Evolutionary conservation across 2,113 vertebrate genomes (phyloP), one percentile per base, ranked within the genome.

Genomic region (Eulemur rufifrons): DNA sequence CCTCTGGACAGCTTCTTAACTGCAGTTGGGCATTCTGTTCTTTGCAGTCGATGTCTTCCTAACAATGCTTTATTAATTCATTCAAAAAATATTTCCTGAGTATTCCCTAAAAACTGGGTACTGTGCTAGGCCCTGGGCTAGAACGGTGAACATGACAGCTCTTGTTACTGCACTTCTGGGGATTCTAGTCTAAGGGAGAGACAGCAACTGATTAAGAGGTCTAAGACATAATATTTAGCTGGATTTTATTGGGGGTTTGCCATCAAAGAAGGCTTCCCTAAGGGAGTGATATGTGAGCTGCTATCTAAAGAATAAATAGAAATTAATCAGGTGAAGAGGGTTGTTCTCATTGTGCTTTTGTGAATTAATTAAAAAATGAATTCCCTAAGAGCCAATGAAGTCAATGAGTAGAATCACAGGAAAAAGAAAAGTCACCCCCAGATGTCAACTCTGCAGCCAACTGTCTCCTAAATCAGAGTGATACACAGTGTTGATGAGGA

Each of bases 201-300:
- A 87, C 50, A 92, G 78, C 90, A 73, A 76, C 12, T 29, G 34
- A 59, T 74, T 45, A 80, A 45, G 7, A 56, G 27, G n/a, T 71
- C 14, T 39, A 88, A 69, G 14, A n/a, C 18, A 27, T 25, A 42
- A 39, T 29, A 32, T 54, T 95, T 86, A 74, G 37, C 69, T 95
- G 88, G 94, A 66, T 85, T 68, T 82, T 86, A 23, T 45, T 74
- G 63, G 56, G 64, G 69, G 23, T 69, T 83, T 90, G 76, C 9
- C 11, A 25, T 56, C 39, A 77, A 37, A 76, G 64, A 88, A 69
- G 59, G 15, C 39, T 86, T 73, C 18, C 76, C 13, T 9, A 63
- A 27, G 45, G 61, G 94, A 82, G 25, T 61, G 34, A 39, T 63
- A 18, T 76, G 27, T 42, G 64, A 71, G 4, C 66, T 82, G 61